Conservation (phyloP, 2,113 vertebrate species). For the Gallinago media region DNA sequence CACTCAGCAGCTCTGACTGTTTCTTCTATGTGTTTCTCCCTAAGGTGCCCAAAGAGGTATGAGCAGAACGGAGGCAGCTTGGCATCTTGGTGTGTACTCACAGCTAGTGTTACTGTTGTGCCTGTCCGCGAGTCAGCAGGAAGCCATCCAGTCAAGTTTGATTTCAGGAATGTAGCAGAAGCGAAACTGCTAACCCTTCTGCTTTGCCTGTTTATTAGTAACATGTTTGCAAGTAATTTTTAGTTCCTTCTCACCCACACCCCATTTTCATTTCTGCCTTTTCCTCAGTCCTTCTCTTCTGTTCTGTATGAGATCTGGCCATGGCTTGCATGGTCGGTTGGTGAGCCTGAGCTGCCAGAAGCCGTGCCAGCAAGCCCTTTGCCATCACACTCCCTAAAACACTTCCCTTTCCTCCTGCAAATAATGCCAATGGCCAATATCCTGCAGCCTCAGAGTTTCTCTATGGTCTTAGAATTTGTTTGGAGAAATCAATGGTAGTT, state of each 20-base stretch:
- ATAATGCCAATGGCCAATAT: background rate
- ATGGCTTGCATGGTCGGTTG: accelerated
- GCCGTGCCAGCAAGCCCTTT: background rate
- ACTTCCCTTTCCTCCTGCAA: background rate
- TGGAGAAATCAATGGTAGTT: background rate
- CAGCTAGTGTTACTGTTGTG: constrained; percentile 31
- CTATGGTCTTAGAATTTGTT: background rate
- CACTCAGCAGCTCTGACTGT: background rate
- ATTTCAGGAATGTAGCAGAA: background rate
- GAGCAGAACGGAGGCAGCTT: background rate
- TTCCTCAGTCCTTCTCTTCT: background rate
- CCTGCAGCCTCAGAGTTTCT: background rate
- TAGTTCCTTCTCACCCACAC: background rate
- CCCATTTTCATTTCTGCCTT: background rate
- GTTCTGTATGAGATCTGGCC: background rate
- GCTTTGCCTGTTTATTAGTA: background rate
- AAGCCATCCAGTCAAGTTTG: background rate
- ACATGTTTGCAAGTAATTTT: background rate
- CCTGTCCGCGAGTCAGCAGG: constrained; percentile 9
- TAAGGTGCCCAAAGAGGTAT: constrained; percentile 93
- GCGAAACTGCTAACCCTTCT: background rate
- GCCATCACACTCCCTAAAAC: background rate
- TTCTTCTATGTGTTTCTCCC: constrained; percentile 55
- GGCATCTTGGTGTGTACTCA: constrained; percentile 20
- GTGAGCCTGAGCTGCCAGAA: background rate